Base-by-base conservation (phyloP, 2,888 invertebrate species). In the Meteorus cinctellus region DNA sequence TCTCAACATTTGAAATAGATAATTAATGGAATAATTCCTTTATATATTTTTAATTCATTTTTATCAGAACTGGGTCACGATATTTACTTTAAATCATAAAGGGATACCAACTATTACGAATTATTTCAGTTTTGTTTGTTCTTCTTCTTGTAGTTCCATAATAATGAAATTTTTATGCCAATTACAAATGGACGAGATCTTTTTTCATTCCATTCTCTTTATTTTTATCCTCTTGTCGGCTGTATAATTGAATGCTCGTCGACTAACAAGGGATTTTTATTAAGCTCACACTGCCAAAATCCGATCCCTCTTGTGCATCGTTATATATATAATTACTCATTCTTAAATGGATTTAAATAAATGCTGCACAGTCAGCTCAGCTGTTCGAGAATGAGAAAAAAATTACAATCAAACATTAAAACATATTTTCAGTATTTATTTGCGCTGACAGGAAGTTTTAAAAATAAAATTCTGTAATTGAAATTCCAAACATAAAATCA, bases 211-310 rank as follows among this genome's bases (percentile, higher is more conserved):
- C 1, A 24, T 24, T 24, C 1, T 24, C 24, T 24, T 24, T 1
- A 24, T 24, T 24, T 24, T 24, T 24, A 24, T 65, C 67, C 74
- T 70, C 55, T 75, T 62, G 55, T 29, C 36, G 14, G 55, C 16
- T n/a, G 63, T 63, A 31, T 63, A 63, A 63, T 63, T 63, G 31
- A 34, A 63, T 77, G 77, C 80, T 80, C 51, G 66, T 48, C 55
- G 51, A 76, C 74, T 80, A 82, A 82, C 79, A 77, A 81, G 80
- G 78, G 78, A 82, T 80, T 81, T 81, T 79, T 81, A 73, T 31
- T 34, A 60, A 8, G 10, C 5, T 60, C 27, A 29, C 1, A 29
- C 27, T 48, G 45, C 45, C 45, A 45, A 8, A 45, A 12, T 45
- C 12, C 12, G 10, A 10, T 8, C 45, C 34, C 45, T 14, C 14